phyloP scores from a whole-genome alignment of 1,140 invertebrate genomes.

The Propsilocerus akamusi region DNA sequence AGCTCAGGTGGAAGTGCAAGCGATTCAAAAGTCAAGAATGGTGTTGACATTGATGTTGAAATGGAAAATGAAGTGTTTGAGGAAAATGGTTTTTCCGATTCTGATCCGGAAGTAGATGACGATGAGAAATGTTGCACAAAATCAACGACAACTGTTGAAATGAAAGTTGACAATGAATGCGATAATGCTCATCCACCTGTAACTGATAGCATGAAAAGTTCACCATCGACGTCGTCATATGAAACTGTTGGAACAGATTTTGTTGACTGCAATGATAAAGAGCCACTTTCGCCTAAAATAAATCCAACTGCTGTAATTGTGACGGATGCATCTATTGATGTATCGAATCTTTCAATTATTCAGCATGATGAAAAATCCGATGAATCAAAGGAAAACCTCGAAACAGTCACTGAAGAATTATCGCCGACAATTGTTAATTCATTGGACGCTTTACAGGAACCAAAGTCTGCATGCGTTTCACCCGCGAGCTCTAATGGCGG shows the following conservation, averaged over 20 bases:
- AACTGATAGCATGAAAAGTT: constrained; percentile 10
- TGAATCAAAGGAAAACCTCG: constrained; percentile 13
- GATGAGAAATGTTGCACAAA: constrained; percentile 27
- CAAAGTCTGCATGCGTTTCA: constrained; percentile 44
- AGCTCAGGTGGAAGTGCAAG: constrained; percentile 29
- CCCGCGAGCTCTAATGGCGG: constrained; percentile 72
- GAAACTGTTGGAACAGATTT: constrained; percentile 24
- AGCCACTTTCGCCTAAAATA: constrained; percentile 1
- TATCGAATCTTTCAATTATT: constrained; percentile 25
- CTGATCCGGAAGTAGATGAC: constrained; percentile 20
- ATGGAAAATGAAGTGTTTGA: constrained; percentile 24
- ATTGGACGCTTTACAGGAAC: constrained; percentile 22
- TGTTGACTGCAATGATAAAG: constrained; percentile 5
- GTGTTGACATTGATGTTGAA: constrained; percentile 15
- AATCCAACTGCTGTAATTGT: constrained; percentile 38
- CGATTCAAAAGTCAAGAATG: constrained; percentile 16
- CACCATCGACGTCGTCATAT: constrained; percentile 20
- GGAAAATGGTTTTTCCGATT: constrained; percentile 23
- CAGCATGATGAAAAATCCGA: constrained; percentile 19
- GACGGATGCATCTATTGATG: constrained; percentile 42
- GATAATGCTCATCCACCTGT: constrained; percentile 7
- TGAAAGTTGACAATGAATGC: constrained; percentile 7
- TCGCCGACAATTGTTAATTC: constrained; percentile 14
- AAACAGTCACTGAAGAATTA: constrained; percentile 22
- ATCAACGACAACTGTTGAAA: constrained; percentile 24